Evolutionary conservation across 2,797 vertebrate species (phyloP).

Genomic region (Microctenopoma steveboyesi): DNA sequence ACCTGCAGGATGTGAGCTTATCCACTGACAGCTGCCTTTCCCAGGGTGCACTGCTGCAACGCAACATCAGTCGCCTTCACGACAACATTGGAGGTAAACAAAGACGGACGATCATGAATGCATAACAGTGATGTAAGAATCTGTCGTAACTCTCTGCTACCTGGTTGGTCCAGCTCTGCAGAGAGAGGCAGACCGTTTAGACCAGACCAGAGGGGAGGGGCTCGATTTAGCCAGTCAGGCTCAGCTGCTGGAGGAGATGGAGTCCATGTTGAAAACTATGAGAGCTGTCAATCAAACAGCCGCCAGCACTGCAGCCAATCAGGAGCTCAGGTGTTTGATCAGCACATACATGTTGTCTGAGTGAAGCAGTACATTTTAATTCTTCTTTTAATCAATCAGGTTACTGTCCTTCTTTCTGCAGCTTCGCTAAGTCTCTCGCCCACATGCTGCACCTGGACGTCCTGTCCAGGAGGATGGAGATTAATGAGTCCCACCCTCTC

Average conservation of each 20-base stretch:
- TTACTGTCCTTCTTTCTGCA: constrained; percentile 9
- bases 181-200: constrained; percentile 79
- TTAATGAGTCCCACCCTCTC: constrained; percentile 5
- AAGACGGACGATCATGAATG: not conserved
- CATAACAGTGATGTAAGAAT: not conserved
- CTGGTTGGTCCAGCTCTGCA: constrained; percentile 82
- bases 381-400: not conserved
- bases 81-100: constrained; percentile 82
- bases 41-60: constrained; percentile 77
- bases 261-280: constrained; percentile 77
- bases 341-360: not conserved
- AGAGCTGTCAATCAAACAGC: constrained; percentile 69
- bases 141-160: not conserved
- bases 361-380: not conserved
- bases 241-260: constrained; percentile 75
- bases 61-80: constrained; percentile 78
- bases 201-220: constrained; percentile 78
- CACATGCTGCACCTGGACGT: constrained; percentile 21
- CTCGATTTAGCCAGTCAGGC: constrained; percentile 73
- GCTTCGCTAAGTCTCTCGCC: constrained; percentile 25
- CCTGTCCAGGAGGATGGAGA: not conserved
- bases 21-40: constrained; percentile 74
- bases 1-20: constrained; percentile 64
- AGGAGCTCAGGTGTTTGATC: constrained; percentile 80
- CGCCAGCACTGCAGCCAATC: constrained; percentile 50